Percentiles rank a stretch among this genome's conserved stretches.
Evolutionary conservation across 2,113 vertebrate genomes (phyloP).

Genomic region (Epinephelus lanceolatus): DNA sequence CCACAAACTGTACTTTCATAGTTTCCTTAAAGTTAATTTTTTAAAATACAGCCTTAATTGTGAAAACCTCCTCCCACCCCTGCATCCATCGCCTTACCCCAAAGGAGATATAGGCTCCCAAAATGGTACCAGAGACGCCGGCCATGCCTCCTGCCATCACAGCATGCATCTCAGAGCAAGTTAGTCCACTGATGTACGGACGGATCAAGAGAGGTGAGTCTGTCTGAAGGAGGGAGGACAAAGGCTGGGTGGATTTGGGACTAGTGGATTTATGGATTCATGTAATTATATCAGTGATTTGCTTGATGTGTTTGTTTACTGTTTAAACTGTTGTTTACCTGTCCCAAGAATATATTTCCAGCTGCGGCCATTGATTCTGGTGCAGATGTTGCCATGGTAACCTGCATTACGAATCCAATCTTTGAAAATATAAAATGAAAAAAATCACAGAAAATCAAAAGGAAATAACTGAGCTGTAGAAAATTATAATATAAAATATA

Average conservation of each 20-base stretch:
- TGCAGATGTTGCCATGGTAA: constrained; percentile 89
- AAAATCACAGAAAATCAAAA: constrained; percentile 14
- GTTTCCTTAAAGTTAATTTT: neutral
- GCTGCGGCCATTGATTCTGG: constrained; percentile 90
- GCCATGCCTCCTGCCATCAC: constrained; percentile 91
- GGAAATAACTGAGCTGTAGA: constrained; percentile 14
- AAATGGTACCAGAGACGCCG: constrained; percentile 88
- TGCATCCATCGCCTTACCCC: constrained; percentile 83
- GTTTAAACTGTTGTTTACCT: constrained; percentile 75
- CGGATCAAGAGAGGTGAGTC: constrained; percentile 88
- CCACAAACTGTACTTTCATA: neutral
- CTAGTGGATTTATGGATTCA: neutral
- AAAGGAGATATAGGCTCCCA: constrained; percentile 90
- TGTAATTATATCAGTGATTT: neutral
- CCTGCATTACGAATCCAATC: constrained; percentile 91
- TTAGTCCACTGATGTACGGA: constrained; percentile 86
- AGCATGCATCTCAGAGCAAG: constrained; percentile 90
- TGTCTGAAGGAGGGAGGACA: constrained; percentile 76
- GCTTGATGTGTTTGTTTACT: neutral
- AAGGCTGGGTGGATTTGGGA: constrained; percentile 9
- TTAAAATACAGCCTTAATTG: neutral
- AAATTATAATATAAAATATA: neutral
- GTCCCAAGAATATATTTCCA: constrained; percentile 91
- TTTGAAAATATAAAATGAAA: constrained; percentile 46
- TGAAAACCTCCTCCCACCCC: neutral